These are phyloP conservation scores for Panthera tigris DNA, from an alignment of 2,113 vertebrate species.

Conservation along the genomic window DNA sequence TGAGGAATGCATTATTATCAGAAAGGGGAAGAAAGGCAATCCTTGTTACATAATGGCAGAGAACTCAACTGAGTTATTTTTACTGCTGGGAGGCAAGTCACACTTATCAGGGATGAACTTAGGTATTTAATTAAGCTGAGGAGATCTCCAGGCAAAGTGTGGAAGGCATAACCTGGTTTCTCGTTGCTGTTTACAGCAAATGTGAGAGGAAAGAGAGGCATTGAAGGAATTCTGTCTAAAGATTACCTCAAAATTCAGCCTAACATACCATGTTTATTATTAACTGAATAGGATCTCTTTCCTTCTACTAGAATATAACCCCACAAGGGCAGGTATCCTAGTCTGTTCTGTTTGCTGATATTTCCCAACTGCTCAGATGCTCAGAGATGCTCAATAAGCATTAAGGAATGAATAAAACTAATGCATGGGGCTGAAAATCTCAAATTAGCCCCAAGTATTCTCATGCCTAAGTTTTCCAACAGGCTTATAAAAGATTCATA, in stretches of 20 bases:
- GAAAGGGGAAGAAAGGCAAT: neutral
- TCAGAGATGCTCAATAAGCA: neutral
- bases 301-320: neutral
- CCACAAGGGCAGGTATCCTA: neutral
- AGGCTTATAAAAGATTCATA: neutral
- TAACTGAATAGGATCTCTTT: neutral
- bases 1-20: neutral
- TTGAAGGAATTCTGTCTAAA: neutral
- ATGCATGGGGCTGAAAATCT: neutral
- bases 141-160: neutral
- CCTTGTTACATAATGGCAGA: neutral
- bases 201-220: neutral
- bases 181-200: neutral
- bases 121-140: neutral
- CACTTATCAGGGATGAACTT: neutral
- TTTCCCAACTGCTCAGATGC: neutral
- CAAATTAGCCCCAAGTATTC: neutral
- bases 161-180: neutral
- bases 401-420: neutral
- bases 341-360: neutral
- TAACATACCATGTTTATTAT: neutral
- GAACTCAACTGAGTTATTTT: neutral
- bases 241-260: neutral
- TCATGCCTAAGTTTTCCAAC: neutral
- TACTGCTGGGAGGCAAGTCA: neutral